Percentiles rank a stretch among this genome's conserved stretches.
phyloP scores from a whole-genome alignment of 2,888 invertebrate species.

The Schrankia costaestrigalis region DNA sequence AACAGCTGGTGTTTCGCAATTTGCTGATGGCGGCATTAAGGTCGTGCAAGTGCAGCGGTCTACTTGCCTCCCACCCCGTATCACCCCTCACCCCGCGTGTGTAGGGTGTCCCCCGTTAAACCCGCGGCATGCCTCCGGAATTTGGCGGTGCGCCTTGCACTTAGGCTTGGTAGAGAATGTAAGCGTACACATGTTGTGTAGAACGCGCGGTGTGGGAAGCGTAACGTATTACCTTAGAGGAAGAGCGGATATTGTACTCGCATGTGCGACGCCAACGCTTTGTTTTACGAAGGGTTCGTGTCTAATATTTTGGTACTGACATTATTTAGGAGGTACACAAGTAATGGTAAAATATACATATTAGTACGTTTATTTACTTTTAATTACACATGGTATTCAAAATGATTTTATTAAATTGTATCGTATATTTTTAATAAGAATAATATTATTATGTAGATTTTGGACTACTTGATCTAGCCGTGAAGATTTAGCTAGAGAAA shows the following conservation, averaged over 20 bases:
- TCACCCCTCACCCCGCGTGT: conserved; percentile 1
- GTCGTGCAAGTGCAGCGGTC: conserved; percentile 68
- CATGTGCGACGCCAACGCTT: conserved; percentile 14
- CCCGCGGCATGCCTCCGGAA: conserved; percentile 68
- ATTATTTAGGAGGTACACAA: too few relatives aligned
- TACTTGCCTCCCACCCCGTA: conserved; percentile 45
- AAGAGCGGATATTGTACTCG: conserved; percentile 26
- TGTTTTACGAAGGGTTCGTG: conserved; percentile 23
- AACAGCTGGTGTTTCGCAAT: conserved; percentile 76
- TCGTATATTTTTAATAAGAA: too few relatives aligned
- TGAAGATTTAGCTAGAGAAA: too few relatives aligned
- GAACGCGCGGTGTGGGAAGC: conserved; percentile 31
- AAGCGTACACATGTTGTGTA: conserved; percentile 37
- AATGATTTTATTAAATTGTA: too few relatives aligned
- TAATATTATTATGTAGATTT: too few relatives aligned
- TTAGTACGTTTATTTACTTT: too few relatives aligned
- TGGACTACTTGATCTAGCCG: too few relatives aligned
- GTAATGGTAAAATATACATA: too few relatives aligned
- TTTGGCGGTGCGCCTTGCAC: conserved; percentile 73
- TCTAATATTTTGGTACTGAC: too few relatives aligned
- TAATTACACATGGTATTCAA: too few relatives aligned
- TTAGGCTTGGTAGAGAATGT: conserved; percentile 53
- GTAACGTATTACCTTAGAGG: conserved; percentile 43
- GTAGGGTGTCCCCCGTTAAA: conserved; percentile 31
- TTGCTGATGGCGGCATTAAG: conserved; percentile 77